phyloP scores from a whole-genome alignment of 2,113 vertebrate genomes.

The Periophthalmus modestus region DNA sequence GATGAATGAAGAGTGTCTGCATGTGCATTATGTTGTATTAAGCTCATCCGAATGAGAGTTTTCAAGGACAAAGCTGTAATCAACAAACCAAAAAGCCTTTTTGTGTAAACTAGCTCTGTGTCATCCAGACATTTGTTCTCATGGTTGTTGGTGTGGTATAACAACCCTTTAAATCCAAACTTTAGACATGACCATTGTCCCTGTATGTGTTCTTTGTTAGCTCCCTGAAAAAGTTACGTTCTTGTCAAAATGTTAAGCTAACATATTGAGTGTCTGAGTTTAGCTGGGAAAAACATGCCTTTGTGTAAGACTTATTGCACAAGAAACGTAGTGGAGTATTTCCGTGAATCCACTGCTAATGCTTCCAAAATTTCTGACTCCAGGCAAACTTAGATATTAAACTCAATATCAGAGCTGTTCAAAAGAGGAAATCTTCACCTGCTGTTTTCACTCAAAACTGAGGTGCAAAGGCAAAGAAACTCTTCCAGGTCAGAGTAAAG shows the following conservation, averaged over 20 bases:
- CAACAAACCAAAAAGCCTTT: slow-evolving; percentile 75
- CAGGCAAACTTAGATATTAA: slow-evolving; percentile 23
- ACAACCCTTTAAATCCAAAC: slow-evolving; percentile 70
- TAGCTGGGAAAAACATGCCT: slow-evolving; percentile 9
- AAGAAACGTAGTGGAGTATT: slow-evolving; percentile 15
- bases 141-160: slow-evolving; percentile 57
- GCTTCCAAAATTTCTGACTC: slow-evolving; percentile 41
- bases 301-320: slow-evolving; percentile 27
- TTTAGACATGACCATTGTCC: slow-evolving; percentile 29
- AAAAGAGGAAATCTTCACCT: slow-evolving; percentile 20
- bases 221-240: slow-evolving; percentile 29
- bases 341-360: slow-evolving; percentile 20
- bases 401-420: slow-evolving; percentile 10
- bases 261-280: slow-evolving; percentile 19
- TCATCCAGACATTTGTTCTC: slow-evolving; percentile 49
- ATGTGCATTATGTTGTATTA: slow-evolving; percentile 53
- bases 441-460: slow-evolving; percentile 13
- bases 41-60: slow-evolving; percentile 51
- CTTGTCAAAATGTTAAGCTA: slow-evolving; percentile 21
- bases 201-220: slow-evolving; percentile 35
- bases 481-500: slow-evolving; percentile 33
- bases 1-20: slow-evolving; percentile 51
- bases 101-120: slow-evolving; percentile 66
- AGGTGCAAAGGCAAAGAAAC: slow-evolving; percentile 33
- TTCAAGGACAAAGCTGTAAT: slow-evolving; percentile 56